Base-by-base conservation (phyloP, 2,797 vertebrate species). In the Anniella stebbinsi region DNA sequence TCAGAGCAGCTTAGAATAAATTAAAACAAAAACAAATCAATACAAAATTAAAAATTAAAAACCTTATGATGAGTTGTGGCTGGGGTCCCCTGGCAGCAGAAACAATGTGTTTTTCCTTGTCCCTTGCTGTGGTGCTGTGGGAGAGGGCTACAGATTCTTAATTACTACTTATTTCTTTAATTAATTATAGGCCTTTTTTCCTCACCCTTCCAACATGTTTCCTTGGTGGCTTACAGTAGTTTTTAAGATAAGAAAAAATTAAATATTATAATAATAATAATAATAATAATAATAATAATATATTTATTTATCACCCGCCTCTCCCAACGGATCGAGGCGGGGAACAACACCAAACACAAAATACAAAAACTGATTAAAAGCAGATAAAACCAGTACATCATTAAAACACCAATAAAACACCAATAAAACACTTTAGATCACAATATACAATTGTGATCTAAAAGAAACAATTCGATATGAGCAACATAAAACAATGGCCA, bases 1-100 rank as follows among this genome's bases (percentile, higher is more conserved):
- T 63, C 23, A 25, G 17, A 80, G n/a, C 21, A 60, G 33, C 36
- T 36, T 33, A 51, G 38, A 75, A 75, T 73, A n/a, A 63, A 75
- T 75, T 75, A 75, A 75, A 75, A 41, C 72, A 75, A 57, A 80
- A 48, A 78, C 57, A 57, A 60, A 80, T 80, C n/a, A 60, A 80
- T 80, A 57, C 78, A 80, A 23, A 60, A 80, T 80, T 60, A n/a
- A 23, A 80, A 57, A 80, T 66, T 41, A 41, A 28, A 30, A 41
- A 38, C 57, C 38, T 63, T 66, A 66, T 41, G 11, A 41, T 85
- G n/a, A 54, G 36, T 48, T 85, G 69, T 36, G 18, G 51, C 48
- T 73, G 21, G n/a, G 33, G 48, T 54, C 45, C 51, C 45, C 48
- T 33, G 28, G 25, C 38, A 33, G 41, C 28, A 28, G 57, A 66